Base-by-base conservation (phyloP, 1,140 invertebrate species). In the Ceratina australensis region DNA sequence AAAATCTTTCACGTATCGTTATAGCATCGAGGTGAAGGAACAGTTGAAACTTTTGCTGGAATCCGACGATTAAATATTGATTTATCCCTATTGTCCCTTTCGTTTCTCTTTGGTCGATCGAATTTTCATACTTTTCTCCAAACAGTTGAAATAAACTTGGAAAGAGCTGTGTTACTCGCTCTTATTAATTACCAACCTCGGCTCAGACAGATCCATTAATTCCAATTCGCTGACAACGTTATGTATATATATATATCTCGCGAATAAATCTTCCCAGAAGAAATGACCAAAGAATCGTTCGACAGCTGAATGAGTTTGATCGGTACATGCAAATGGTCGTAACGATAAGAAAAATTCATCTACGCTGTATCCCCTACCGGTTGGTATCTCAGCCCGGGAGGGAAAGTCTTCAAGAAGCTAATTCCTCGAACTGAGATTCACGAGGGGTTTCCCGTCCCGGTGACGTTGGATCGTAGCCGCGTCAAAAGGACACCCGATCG, bases 331-430 rank as follows among this genome's bases (percentile, higher is more conserved):
- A 77, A 42, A 61, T 26, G 74, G 28, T 69, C 64, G 52, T 18
- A 22, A 65, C 50, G 72, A 63, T 26, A 57, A 63, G 64, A 65
- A 60, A n/a, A 52, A 18, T 71, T 76, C 57, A 63, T 77, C 67
- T 77, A 77, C 74, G 71, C 47, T 71, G 61, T 47, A 42, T 18
- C 57, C n/a, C n/a, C 67, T 77, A 71, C 57, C 74, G 28, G 57
- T 61, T 56, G 67, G 28, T 18, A 54, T 61, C 65, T 67, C 74
- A n/a, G 42, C 52, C 26, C 49, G 57, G 3, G 22, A 26, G 33
- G 42, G 42, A 20, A 61, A 47, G 15, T 26, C 67, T 63, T 54
- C 26, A 13, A 8, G 24, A n/a, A 52, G 47, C 28, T 28, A 18
- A 42, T 10, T 18, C 22, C 61, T 20, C 10, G 42, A 15, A 15